A percentile compares a stretch with the other conserved stretches of the same genome.
These are phyloP conservation scores for Oceanites oceanicus DNA, from an alignment of 2,113 vertebrate genomes.

Conservation along the genomic window DNA sequence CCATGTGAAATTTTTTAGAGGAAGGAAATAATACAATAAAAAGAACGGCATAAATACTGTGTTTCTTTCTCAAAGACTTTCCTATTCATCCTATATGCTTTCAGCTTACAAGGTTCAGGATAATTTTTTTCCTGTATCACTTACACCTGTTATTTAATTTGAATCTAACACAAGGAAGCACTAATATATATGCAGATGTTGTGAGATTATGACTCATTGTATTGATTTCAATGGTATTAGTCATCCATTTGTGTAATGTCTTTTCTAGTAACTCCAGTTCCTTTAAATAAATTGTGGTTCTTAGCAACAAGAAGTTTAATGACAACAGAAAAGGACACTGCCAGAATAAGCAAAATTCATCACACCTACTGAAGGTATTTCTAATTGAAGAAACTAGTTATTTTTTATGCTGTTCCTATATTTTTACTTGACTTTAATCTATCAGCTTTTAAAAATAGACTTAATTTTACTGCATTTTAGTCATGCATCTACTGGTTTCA, in stretches of 20 bases:
- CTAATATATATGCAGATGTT: not conserved
- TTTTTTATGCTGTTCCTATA: not conserved
- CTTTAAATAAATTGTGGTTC: not conserved
- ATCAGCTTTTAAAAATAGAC: not conserved
- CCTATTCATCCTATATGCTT: not conserved
- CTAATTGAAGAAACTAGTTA: not conserved
- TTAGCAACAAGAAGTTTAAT: not conserved
- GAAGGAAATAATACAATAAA: not conserved
- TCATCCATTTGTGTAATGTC: not conserved
- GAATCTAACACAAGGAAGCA: not conserved
- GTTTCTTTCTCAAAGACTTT: not conserved
- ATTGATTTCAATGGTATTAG: not conserved
- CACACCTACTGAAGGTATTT: not conserved
- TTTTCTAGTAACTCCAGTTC: not conserved
- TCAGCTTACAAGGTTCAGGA: not conserved
- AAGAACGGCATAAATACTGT: not conserved
- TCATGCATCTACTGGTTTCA: not conserved
- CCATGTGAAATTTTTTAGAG: not conserved
- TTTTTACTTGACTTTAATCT: not conserved
- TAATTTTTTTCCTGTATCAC: not conserved
- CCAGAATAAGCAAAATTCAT: not conserved
- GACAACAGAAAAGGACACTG: not conserved
- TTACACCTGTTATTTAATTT: not conserved
- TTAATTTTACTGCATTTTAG: not conserved
- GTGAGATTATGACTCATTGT: not conserved